Percentiles rank a stretch among this genome's conserved stretches.
Evolutionary conservation across 2,113 vertebrate genomes (phyloP).

Genomic region (Empidonax alnorum): DNA sequence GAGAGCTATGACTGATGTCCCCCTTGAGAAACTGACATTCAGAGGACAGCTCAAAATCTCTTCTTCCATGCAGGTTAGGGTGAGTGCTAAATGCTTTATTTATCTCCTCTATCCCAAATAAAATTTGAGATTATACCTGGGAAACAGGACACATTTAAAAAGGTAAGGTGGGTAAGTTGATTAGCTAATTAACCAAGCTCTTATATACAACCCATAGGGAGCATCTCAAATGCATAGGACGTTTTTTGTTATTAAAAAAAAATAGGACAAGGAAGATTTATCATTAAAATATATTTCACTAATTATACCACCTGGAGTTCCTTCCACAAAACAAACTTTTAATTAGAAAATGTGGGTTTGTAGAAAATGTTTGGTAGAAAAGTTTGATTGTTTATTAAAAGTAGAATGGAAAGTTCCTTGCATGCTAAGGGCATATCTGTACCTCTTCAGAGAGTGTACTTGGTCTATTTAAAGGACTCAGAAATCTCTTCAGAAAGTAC

Average conservation of each 20-base stretch:
- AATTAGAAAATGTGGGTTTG: constrained; percentile 63
- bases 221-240: constrained; percentile 69
- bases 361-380: constrained; percentile 33
- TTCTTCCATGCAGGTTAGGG: background rate
- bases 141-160: constrained; percentile 64
- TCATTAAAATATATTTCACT: constrained; percentile 69
- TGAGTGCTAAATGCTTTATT: constrained; percentile 48
- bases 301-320: constrained; percentile 70
- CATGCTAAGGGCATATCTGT: background rate
- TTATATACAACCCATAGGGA: constrained; percentile 72
- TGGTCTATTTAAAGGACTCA: background rate
- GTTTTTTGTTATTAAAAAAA: constrained; percentile 69
- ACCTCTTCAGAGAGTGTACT: background rate
- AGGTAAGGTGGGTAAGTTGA: constrained; percentile 56
- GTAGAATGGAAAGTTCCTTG: background rate
- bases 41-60: constrained; percentile 18
- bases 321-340: constrained; percentile 68
- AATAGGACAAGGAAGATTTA: constrained; percentile 67
- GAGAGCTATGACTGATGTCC: background rate
- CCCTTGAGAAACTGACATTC: constrained; percentile 1
- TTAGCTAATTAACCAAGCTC: constrained; percentile 70
- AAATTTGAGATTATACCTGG: constrained; percentile 59
- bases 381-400: constrained; percentile 56
- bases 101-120: constrained; percentile 63
- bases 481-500: background rate